Conservation (phyloP, 2,888 invertebrate species). For the Caenorhabditis sp. region DNA sequence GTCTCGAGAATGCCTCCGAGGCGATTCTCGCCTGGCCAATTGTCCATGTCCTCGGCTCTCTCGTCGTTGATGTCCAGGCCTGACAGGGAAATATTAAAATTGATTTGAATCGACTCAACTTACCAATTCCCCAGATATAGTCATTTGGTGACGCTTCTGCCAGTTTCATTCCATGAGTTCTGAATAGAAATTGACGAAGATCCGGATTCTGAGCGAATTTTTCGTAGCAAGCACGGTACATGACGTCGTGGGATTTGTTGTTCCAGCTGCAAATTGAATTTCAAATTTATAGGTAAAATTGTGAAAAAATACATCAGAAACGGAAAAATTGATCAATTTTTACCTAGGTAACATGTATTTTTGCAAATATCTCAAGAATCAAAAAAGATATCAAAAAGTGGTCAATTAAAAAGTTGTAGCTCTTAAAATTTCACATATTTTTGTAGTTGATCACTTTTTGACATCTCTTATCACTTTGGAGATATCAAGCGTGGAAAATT, state of each 20-base stretch:
- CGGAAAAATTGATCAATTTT: too few species aligned
- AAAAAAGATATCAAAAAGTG: neutral
- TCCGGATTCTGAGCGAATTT: neutral
- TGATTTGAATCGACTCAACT: too few species aligned
- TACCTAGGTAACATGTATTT: too few species aligned
- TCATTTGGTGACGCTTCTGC: constrained; percentile 2
- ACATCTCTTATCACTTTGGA: neutral
- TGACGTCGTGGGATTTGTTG: too few species aligned
- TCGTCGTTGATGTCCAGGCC: neutral
- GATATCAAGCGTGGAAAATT: too few species aligned
- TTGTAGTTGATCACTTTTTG: neutral
- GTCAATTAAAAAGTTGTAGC: neutral
- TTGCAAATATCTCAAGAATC: neutral
- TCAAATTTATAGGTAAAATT: too few species aligned
- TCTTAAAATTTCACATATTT: neutral
- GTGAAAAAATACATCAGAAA: too few species aligned
- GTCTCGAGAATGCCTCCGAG: neutral
- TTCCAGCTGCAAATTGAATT: too few species aligned
- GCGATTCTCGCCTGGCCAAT: constrained; percentile 8
- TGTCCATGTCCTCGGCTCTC: neutral
- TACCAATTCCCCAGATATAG: constrained; percentile 6
- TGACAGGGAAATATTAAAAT: too few species aligned
- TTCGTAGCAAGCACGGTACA: neutral
- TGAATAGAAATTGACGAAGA: neutral
- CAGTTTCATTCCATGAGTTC: constrained; percentile 15